Base-by-base conservation (phyloP, 1,140 invertebrate species). In the Druon quercuslanigerum region DNA sequence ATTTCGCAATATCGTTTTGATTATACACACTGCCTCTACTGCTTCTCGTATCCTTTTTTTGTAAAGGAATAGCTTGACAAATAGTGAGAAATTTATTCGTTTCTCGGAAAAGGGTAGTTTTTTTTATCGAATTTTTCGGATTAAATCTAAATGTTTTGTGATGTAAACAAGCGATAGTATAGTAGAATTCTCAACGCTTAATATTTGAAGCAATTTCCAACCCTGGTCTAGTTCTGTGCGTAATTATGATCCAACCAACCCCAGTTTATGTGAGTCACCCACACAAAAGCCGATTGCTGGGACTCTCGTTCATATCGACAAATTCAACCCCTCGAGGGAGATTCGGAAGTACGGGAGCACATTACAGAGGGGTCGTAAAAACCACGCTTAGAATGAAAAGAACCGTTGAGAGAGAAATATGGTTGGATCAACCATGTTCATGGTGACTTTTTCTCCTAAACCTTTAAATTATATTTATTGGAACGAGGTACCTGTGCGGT, bases 381-480 rank as follows among this genome's bases (percentile, higher is more conserved):
- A 46, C 33, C n/a, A 40, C 60, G 60, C 60, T 66, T 66, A 66
- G 60, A 66, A 66, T 40, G 33, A 25, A 66, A 33, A 33, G 40
- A 66, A 66, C n/a, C 60, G 40, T 66, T 40, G 60, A 40, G 60
- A 46, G 25, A 66, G 46, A 66, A 46, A 66, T 40, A 66, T 66
- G 60, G 25, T 16, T 66, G 60, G 60, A 40, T 66, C 14, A 40
- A 66, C 60, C 60, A 66, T 16, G 60, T 40, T 66, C 16, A 66
- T 46, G 60, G 25, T 46, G 60, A 66, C 25, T 66, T 40, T 66
- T 66, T 33, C 40, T 25, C 33, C 40, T 66, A 66, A 66, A 66
- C 60, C 60, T 66, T 66, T 66, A 20, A 66, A 16, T 66, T 66
- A 66, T 66, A 40, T 40, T 66, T 66, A 66, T 66, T 66, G 33